These are phyloP conservation scores for Sphecodes monilicornis DNA, from an alignment of 2,888 invertebrate species.

Conservation along the genomic window DNA sequence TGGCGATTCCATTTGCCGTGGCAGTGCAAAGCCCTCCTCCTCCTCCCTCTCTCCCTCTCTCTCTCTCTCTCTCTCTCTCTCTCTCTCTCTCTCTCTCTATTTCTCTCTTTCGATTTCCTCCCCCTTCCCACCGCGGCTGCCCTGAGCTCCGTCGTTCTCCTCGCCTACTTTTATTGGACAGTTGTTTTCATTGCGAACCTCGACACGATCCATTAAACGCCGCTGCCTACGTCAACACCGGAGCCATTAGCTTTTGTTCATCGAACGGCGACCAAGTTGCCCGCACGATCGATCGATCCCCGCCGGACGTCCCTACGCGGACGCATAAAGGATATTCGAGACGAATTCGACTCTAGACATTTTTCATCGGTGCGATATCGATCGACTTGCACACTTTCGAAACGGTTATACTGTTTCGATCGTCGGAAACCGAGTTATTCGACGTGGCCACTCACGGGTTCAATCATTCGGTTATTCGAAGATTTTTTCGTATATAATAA, in stretches of 20 bases:
- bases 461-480: neutral
- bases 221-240: constrained; percentile 74
- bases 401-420: neutral
- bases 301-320: neutral
- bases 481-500: too few relatives aligned
- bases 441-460: neutral
- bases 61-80: neutral
- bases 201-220: constrained; percentile 73
- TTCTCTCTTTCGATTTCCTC: neutral
- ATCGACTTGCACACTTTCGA: neutral
- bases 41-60: constrained; percentile 25
- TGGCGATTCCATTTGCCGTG: constrained; percentile 52
- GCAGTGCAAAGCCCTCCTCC: constrained; percentile 25
- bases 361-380: neutral
- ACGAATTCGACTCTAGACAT: constrained; percentile 6
- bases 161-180: constrained; percentile 52
- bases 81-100: constrained; percentile 14
- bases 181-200: constrained; percentile 73
- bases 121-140: neutral
- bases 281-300: constrained; percentile 52
- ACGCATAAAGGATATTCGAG: constrained; percentile 19
- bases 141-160: constrained; percentile 9
- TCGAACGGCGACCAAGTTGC: constrained; percentile 50
- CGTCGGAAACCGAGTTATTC: neutral
- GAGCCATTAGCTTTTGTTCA: constrained; percentile 67